Percentiles rank a stretch among this genome's conserved stretches.
phyloP scores from a whole-genome alignment of 2,797 vertebrate species.

The Megaceryle alcyon region DNA sequence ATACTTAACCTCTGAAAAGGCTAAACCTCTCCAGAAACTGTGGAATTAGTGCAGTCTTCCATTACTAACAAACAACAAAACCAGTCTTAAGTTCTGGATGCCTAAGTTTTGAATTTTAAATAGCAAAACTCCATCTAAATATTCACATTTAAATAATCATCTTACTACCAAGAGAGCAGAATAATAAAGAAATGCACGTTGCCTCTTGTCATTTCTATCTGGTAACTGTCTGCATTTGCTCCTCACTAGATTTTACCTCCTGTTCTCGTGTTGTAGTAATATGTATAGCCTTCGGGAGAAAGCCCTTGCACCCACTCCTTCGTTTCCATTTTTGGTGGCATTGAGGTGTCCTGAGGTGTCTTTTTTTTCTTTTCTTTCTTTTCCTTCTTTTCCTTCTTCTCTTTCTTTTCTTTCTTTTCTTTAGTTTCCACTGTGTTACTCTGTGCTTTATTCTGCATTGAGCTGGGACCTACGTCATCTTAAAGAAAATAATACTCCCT shows the following conservation, averaged over 20 bases:
- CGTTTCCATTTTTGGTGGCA: background rate
- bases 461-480: conserved; percentile 62
- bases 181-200: background rate
- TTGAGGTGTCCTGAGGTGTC: conserved; percentile 23
- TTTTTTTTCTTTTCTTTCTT: conserved; percentile 71
- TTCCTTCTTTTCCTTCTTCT: conserved; percentile 70
- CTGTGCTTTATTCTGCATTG: conserved; percentile 18
- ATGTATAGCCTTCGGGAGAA: conserved; percentile 84
- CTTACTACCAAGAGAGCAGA: background rate
- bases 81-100: background rate
- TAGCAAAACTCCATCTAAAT: background rate
- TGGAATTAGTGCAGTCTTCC: background rate
- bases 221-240: background rate
- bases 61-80: background rate
- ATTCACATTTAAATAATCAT: background rate
- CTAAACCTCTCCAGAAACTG: background rate
- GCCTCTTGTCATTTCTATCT: background rate
- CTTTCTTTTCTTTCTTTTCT: conserved; percentile 64
- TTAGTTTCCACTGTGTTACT: conserved; percentile 27
- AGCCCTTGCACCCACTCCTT: conserved; percentile 86
- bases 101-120: background rate
- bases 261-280: conserved; percentile 90
- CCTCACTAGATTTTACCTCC: conserved; percentile 83
- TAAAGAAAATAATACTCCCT: conserved; percentile 4
- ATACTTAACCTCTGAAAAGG: background rate